Conservation (phyloP, 2,888 invertebrate genomes). For the Oligia latruncula region DNA sequence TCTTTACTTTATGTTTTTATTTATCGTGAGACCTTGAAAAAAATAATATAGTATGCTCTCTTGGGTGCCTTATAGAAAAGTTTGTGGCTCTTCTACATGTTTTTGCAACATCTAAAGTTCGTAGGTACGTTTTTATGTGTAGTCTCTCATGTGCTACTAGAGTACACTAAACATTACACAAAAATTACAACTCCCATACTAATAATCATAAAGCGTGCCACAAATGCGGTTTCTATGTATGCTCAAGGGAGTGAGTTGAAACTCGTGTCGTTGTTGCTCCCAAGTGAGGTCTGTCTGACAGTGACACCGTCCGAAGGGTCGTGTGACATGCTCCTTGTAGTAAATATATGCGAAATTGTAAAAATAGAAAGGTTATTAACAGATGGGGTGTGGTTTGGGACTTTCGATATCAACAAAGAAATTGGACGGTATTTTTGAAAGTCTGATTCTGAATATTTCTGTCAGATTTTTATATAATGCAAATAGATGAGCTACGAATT, state of each 20-base stretch:
- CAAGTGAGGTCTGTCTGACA: slow-evolving; percentile 61
- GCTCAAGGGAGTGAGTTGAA: slow-evolving; percentile 75
- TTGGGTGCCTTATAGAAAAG: neutral
- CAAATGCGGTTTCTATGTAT: slow-evolving; percentile 83
- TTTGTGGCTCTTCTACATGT: neutral
- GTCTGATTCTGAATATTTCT: neutral
- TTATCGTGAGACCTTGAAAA: neutral
- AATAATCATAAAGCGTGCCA: slow-evolving; percentile 55
- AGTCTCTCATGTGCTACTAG: neutral
- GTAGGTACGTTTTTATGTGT: neutral
- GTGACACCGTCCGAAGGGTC: slow-evolving; percentile 55
- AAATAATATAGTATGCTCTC: neutral
- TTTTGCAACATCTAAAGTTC: neutral
- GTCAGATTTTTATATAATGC: too few species aligned
- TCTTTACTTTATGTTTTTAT: neutral
- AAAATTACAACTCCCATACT: slow-evolving; percentile 26
- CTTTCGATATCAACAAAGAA: neutral
- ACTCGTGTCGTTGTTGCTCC: slow-evolving; percentile 64
- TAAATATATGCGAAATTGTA: slow-evolving; percentile 55
- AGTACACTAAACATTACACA: slow-evolving; percentile 16
- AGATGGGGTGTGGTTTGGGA: slow-evolving; percentile 31
- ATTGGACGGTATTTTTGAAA: neutral
- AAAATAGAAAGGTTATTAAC: slow-evolving; percentile 53
- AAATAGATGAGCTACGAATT: too few species aligned
- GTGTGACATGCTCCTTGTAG: slow-evolving; percentile 24